Conservation (phyloP, 1,140 invertebrate species). For the Drosophila burlai region DNA sequence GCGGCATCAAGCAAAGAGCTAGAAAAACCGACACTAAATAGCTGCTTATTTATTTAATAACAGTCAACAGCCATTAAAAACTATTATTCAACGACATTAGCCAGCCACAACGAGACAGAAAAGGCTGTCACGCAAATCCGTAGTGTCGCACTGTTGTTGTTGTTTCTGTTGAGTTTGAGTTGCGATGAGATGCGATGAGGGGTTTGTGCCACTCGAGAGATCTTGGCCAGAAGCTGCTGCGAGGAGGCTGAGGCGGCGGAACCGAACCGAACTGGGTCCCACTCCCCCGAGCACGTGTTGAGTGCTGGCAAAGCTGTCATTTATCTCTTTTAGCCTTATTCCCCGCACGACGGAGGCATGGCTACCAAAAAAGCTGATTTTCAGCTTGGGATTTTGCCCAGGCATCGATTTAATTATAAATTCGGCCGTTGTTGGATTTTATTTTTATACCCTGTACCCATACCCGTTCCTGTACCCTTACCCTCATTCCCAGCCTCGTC, state of each 20-base stretch:
- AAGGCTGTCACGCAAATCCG: constrained; percentile 60
- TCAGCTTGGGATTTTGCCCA: constrained; percentile 39
- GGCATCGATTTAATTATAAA: constrained; percentile 50
- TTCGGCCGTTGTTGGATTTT: constrained; percentile 36
- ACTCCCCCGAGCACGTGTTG: constrained; percentile 25
- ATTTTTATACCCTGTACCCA: constrained; percentile 27
- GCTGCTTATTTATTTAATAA: constrained; percentile 77
- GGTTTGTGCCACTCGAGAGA: constrained; percentile 34
- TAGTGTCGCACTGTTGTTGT: constrained; percentile 25
- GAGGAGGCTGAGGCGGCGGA: not conserved
- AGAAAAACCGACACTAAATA: constrained; percentile 55
- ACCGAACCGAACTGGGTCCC: not conserved
- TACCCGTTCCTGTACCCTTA: not conserved
- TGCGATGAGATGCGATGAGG: constrained; percentile 33
- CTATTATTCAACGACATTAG: constrained; percentile 70
- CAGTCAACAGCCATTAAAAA: constrained; percentile 71
- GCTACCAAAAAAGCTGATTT: constrained; percentile 12
- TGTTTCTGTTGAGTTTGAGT: constrained; percentile 29
- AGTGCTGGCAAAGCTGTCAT: constrained; percentile 41
- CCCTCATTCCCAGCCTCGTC: not conserved
- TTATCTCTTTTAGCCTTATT: constrained; percentile 41
- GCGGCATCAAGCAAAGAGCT: constrained; percentile 36
- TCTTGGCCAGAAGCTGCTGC: constrained; percentile 12
- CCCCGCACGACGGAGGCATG: not conserved
- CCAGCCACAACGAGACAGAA: constrained; percentile 25